phyloP scores from a whole-genome alignment of 2,113 vertebrate genomes.

The Crypturellus undulatus region DNA sequence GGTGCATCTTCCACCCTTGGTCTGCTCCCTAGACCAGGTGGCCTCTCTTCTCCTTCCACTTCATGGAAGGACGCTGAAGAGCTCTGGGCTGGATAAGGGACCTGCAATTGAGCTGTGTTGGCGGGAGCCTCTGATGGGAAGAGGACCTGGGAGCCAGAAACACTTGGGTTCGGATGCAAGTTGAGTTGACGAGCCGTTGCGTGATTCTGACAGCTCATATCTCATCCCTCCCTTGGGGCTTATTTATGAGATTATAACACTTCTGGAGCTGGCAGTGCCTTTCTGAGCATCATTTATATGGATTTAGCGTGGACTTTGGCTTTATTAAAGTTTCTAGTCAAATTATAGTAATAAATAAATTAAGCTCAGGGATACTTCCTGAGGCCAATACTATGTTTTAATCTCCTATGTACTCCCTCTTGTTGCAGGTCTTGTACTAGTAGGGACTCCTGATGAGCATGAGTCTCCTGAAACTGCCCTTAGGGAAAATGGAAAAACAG shows the following conservation, averaged over 20 bases:
- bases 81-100: accelerated
- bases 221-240: background rate
- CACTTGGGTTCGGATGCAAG: background rate
- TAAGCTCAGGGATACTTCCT: background rate
- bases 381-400: background rate
- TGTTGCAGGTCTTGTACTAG: background rate
- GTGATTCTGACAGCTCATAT: background rate
- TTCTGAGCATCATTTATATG: background rate
- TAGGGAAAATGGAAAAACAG: background rate
- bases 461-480: background rate
- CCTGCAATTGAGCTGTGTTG: accelerated
- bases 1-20: background rate
- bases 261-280: background rate
- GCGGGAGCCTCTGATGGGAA: background rate
- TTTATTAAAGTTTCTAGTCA: background rate
- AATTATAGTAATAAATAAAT: background rate
- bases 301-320: background rate
- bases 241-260: background rate
- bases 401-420: background rate
- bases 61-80: background rate
- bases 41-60: too few relatives aligned
- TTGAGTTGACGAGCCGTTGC: background rate
- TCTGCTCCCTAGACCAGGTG: accelerated
- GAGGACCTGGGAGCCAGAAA: background rate
- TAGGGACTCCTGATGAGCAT: background rate